Evolutionary conservation across 2,888 invertebrate genomes (phyloP).

Genomic region (Chrysotoxum bicinctum): DNA sequence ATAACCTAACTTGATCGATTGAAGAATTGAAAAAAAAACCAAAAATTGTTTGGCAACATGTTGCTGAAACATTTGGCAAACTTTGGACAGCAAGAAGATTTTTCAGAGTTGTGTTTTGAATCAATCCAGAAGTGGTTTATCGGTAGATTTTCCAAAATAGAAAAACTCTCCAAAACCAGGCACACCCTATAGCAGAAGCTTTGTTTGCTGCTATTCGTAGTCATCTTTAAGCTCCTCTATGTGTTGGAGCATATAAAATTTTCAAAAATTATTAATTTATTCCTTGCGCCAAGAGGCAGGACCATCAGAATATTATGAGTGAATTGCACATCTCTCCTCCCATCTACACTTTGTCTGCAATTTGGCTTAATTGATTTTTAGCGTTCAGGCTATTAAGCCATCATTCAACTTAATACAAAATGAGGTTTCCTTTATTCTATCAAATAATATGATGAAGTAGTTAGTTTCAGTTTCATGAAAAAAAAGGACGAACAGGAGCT

Average conservation of each 20-base stretch:
- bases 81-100: too few species aligned
- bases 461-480: constrained; percentile 47
- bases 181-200: not conserved
- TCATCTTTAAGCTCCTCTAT: not conserved
- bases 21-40: too few species aligned
- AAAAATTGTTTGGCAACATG: too few species aligned
- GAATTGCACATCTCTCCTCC: not conserved
- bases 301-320: constrained; percentile 2
- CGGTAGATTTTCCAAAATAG: too few species aligned
- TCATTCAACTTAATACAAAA: constrained; percentile 6
- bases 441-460: constrained; percentile 27
- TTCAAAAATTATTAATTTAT: constrained; percentile 65
- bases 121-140: too few species aligned
- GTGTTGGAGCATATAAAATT: constrained; percentile 49
- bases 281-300: not conserved
- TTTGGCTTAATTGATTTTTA: constrained; percentile 67
- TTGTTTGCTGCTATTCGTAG: constrained; percentile 8
- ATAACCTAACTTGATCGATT: too few species aligned
- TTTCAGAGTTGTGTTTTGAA: too few species aligned
- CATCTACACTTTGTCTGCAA: constrained; percentile 39
- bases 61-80: too few species aligned
- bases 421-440: constrained; percentile 29
- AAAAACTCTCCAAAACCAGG: not conserved
- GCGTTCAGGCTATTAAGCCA: constrained; percentile 61
- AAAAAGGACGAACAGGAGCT: constrained; percentile 18